Evolutionary conservation across 2,888 invertebrate species (phyloP).

Genomic region (Trissolcus japonicus): DNA sequence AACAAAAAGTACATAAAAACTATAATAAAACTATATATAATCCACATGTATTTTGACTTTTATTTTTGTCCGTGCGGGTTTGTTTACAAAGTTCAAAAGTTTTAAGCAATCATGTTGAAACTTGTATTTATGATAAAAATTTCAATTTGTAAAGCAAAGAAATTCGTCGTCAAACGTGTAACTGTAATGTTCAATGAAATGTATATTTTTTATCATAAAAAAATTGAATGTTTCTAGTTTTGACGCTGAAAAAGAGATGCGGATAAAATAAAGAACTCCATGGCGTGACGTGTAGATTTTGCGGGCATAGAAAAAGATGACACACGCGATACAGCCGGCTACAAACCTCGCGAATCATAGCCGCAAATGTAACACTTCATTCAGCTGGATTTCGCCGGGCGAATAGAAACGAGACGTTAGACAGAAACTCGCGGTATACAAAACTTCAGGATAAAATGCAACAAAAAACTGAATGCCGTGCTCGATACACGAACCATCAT

Average conservation of each 20-base stretch:
- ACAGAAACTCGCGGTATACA: slow-evolving; percentile 4
- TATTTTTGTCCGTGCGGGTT: too few species aligned
- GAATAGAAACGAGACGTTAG: slow-evolving; percentile 28
- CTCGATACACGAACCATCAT: slow-evolving; percentile 24
- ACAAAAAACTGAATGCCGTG: slow-evolving; percentile 19
- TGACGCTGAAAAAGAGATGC: too few species aligned
- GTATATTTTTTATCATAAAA: neutral
- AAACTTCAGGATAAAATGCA: neutral
- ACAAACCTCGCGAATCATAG: neutral
- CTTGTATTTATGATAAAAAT: too few species aligned
- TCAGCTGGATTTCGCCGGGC: slow-evolving; percentile 5
- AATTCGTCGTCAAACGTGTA: too few species aligned
- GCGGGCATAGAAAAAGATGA: slow-evolving; percentile 21
- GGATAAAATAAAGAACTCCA: neutral
- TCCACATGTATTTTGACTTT: too few species aligned
- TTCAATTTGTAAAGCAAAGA: too few species aligned
- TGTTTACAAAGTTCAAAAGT: neutral
- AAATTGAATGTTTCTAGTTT: neutral
- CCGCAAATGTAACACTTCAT: slow-evolving; percentile 41
- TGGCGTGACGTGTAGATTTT: slow-evolving; percentile 1
- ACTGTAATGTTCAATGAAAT: neutral
- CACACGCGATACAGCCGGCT: slow-evolving; percentile 15
- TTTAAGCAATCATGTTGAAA: too few species aligned
- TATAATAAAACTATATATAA: too few species aligned
- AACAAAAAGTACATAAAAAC: too few species aligned